These are phyloP conservation scores for Prunella himalayana DNA, from an alignment of 2,113 vertebrate species.

Conservation along the genomic window DNA sequence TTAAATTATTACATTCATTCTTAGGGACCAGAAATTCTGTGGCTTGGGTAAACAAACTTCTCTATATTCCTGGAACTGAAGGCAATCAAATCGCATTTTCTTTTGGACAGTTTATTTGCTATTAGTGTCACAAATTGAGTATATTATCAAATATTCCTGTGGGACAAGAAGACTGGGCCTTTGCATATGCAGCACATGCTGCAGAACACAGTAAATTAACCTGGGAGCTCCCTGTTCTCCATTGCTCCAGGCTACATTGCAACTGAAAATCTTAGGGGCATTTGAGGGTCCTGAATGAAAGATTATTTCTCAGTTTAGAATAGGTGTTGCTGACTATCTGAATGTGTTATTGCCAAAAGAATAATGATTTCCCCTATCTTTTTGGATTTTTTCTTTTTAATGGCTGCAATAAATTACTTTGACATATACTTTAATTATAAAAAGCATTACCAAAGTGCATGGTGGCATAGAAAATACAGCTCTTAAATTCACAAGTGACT, in stretches of 20 bases:
- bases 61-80: neutral
- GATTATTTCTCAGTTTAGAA: neutral
- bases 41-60: neutral
- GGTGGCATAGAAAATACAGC: neutral
- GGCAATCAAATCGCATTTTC: neutral
- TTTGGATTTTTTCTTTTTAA: neutral
- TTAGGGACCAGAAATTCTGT: neutral
- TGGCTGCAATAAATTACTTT: neutral
- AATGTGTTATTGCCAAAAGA: neutral
- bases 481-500: neutral
- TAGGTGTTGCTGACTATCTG: neutral
- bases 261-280: neutral
- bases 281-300: neutral
- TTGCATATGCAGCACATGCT: neutral
- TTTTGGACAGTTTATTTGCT: neutral
- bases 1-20: neutral
- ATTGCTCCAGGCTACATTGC: neutral
- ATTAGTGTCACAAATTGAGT: neutral
- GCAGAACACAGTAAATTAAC: neutral
- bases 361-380: neutral
- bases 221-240: neutral
- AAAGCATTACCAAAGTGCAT: neutral
- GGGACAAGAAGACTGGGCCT: neutral
- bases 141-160: neutral
- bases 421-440: neutral